Percentiles rank a stretch among this genome's conserved stretches.
Evolutionary conservation across 2,797 vertebrate species (phyloP).

Genomic region (Siniperca undulata): DNA sequence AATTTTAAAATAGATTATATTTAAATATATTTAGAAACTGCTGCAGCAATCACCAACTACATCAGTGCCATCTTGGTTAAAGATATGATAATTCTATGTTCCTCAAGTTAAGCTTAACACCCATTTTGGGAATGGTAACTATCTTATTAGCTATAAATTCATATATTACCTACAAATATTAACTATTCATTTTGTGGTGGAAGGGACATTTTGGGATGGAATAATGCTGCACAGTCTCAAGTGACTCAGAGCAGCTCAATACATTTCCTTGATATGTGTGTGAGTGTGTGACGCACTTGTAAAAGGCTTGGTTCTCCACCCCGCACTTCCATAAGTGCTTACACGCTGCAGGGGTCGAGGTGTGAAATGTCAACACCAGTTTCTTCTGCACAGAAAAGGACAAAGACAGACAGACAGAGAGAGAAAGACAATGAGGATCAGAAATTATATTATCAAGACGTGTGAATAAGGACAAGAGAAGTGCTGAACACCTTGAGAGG

Average conservation of each 20-base stretch:
- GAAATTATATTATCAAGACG: slow-evolving; percentile 26
- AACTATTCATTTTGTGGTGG: background rate
- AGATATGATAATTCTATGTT: background rate
- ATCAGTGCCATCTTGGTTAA: background rate
- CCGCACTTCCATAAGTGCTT: slow-evolving; percentile 99
- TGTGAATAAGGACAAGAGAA: slow-evolving; percentile 46
- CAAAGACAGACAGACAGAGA: slow-evolving; percentile 61
- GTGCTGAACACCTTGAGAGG: slow-evolving; percentile 57
- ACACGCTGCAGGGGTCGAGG: slow-evolving; percentile 97
- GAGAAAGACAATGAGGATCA: slow-evolving; percentile 26
- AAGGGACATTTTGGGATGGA: background rate
- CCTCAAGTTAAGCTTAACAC: background rate
- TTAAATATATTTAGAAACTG: slow-evolving; percentile 6
- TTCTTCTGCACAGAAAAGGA: slow-evolving; percentile 91
- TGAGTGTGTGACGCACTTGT: slow-evolving; percentile 90
- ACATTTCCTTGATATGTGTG: background rate
- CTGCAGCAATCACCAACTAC: background rate
- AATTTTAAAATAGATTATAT: background rate
- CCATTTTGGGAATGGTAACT: background rate
- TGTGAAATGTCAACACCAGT: slow-evolving; percentile 95
- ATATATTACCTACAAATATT: background rate
- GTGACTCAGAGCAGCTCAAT: slow-evolving; percentile 1
- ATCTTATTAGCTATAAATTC: background rate
- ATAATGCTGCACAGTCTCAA: background rate
- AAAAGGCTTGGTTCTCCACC: slow-evolving; percentile 99